Percentiles rank a stretch among this genome's conserved stretches.
These are phyloP conservation scores for Odocoileus virginianus DNA, from an alignment of 2,113 vertebrate species.

Conservation along the genomic window DNA sequence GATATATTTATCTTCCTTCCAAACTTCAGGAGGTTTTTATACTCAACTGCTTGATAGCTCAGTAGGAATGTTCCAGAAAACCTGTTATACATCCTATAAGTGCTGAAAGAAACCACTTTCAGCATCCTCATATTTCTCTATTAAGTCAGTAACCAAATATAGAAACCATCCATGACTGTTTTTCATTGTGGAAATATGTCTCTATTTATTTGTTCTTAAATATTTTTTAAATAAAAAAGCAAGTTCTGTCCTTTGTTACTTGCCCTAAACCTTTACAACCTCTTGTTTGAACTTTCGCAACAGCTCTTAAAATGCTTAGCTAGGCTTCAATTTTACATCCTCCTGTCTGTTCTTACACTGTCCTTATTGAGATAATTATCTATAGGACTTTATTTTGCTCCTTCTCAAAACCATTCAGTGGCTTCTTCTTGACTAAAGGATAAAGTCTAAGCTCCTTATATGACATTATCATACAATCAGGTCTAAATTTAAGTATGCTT, in stretches of 20 bases:
- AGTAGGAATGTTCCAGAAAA: background rate
- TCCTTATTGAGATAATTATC: background rate
- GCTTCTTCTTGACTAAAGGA: background rate
- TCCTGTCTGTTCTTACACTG: background rate
- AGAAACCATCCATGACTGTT: background rate
- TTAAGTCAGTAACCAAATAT: background rate
- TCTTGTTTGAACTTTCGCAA: background rate
- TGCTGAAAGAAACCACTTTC: background rate
- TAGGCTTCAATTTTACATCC: background rate
- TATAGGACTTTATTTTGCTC: background rate
- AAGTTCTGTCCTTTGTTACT: background rate
- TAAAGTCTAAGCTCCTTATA: background rate
- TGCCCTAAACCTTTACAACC: background rate
- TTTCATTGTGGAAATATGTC: background rate
- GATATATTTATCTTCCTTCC: background rate
- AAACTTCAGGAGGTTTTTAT: background rate
- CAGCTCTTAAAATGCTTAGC: background rate
- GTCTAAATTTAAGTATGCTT: background rate
- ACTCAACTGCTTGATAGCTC: background rate
- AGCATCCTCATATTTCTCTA: background rate
- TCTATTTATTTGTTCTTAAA: background rate
- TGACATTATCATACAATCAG: background rate
- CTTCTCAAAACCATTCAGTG: background rate
- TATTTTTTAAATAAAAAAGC: background rate
- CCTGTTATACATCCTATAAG: background rate